These are phyloP conservation scores for Sericinus montela DNA, from an alignment of 2,888 invertebrate species.

Conservation along the genomic window DNA sequence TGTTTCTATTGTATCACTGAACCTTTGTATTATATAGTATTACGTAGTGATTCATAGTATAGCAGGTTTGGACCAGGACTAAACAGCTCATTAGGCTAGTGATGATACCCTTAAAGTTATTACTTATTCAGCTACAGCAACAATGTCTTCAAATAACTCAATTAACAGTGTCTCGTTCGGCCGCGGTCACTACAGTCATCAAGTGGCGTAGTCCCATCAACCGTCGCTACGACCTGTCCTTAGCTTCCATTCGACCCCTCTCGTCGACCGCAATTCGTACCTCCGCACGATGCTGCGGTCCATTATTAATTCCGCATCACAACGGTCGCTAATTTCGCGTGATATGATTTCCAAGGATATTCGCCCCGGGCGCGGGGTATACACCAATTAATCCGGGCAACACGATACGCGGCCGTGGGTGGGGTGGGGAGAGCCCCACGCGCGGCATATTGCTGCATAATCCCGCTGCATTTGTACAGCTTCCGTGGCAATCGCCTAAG, in stretches of 20 bases:
- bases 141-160: no score
- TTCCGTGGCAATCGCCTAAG: conserved; percentile 55
- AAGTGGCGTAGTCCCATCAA: background rate
- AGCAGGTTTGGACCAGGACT: no score
- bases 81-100: no score
- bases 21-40: no score
- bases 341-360: conserved; percentile 56
- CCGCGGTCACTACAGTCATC: background rate
- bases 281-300: conserved; percentile 33
- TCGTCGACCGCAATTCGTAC: conserved; percentile 32
- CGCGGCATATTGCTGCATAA: conserved; percentile 63
- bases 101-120: no score
- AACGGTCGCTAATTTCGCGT: conserved; percentile 63
- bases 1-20: no score
- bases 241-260: conserved; percentile 16
- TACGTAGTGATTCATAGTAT: no score
- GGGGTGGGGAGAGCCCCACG: conserved; percentile 28
- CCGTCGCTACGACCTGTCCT: background rate
- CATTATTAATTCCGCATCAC: conserved; percentile 67
- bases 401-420: conserved; percentile 59
- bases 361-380: conserved; percentile 58
- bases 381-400: conserved; percentile 74
- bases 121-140: no score
- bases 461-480: conserved; percentile 71
- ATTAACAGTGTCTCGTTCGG: background rate